Evolutionary conservation across 53 echinoderm and acorn worm genomes (phyloP).

Genomic region (Glandiceps talaboti): DNA sequence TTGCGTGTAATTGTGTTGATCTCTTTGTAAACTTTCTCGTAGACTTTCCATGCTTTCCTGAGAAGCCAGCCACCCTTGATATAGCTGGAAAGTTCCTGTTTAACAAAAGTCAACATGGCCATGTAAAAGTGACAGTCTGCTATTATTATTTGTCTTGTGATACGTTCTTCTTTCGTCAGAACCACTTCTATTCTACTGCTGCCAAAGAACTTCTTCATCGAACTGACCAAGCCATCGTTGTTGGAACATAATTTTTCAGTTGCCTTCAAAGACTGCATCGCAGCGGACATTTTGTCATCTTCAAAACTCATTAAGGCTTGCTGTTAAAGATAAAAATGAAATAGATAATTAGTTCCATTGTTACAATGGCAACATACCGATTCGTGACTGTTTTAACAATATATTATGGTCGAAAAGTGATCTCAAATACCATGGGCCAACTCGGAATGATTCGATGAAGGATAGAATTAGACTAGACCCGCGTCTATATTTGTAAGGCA

Average conservation of each 20-base stretch:
- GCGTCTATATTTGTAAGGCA: too few relatives aligned
- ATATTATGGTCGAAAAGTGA: too few relatives aligned
- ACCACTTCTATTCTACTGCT: neutral
- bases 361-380: too few relatives aligned
- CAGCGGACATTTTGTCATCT: constrained; percentile 81
- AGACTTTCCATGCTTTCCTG: constrained; percentile 83
- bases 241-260: constrained; percentile 78
- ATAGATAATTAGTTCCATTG: too few relatives aligned
- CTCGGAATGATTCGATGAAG: too few relatives aligned
- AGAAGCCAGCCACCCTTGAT: constrained; percentile 79
- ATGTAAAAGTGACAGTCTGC: constrained; percentile 93
- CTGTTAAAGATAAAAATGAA: too few relatives aligned
- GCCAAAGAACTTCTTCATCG: constrained; percentile 53
- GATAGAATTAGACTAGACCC: too few relatives aligned
- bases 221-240: constrained; percentile 66
- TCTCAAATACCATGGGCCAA: too few relatives aligned
- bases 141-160: constrained; percentile 59
- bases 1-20: constrained; percentile 45
- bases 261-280: constrained; percentile 64
- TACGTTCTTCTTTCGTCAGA: constrained; percentile 58
- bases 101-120: constrained; percentile 77
- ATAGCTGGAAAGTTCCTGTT: constrained; percentile 67
- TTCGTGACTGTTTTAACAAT: too few relatives aligned
- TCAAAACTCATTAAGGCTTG: constrained; percentile 72
- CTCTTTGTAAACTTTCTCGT: constrained; percentile 82